Percentiles rank a stretch among this genome's conserved stretches.
Conservation (phyloP, 2,888 invertebrate genomes). For the Steinernema carpocapsae region DNA sequence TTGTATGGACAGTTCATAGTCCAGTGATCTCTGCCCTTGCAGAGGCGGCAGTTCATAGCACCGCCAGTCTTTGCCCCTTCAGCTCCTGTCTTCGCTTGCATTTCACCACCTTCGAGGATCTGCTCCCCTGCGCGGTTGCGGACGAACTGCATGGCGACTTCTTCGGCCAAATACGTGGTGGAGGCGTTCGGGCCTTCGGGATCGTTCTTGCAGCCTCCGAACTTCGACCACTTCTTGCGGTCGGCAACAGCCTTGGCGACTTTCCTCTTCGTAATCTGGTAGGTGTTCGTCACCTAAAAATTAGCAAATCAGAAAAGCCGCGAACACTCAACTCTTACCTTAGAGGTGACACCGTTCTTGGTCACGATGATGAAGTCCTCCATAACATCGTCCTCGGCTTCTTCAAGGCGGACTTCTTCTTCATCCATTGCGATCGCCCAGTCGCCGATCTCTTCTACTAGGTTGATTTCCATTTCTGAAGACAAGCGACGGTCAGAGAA, state of each 20-base stretch:
- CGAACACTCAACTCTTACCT: too few relatives aligned
- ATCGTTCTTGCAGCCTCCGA: background rate
- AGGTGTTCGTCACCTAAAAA: background rate
- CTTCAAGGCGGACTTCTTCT: too few relatives aligned
- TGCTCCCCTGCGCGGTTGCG: constrained; percentile 12
- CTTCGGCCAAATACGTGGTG: constrained; percentile 13
- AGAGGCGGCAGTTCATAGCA: background rate
- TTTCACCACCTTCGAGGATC: background rate
- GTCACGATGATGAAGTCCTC: too few relatives aligned
- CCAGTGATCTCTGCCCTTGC: constrained; percentile 20
- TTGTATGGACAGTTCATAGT: constrained; percentile 6
- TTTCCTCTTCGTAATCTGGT: background rate
- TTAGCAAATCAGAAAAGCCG: background rate
- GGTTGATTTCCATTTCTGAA: too few relatives aligned
- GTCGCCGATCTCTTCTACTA: too few relatives aligned
- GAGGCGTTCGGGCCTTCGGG: background rate
- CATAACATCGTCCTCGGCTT: too few relatives aligned
- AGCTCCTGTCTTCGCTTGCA: background rate
- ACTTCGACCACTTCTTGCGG: constrained; percentile 2
- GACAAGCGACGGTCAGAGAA: too few relatives aligned
- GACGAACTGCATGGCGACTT: background rate
- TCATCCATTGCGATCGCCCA: too few relatives aligned
- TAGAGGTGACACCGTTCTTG: too few relatives aligned
- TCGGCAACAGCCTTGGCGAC: background rate
- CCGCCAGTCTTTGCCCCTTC: background rate